Percentiles rank a stretch among this genome's conserved stretches.
phyloP scores from a whole-genome alignment of 2,797 vertebrate genomes.

The Aphelocoma californica region DNA sequence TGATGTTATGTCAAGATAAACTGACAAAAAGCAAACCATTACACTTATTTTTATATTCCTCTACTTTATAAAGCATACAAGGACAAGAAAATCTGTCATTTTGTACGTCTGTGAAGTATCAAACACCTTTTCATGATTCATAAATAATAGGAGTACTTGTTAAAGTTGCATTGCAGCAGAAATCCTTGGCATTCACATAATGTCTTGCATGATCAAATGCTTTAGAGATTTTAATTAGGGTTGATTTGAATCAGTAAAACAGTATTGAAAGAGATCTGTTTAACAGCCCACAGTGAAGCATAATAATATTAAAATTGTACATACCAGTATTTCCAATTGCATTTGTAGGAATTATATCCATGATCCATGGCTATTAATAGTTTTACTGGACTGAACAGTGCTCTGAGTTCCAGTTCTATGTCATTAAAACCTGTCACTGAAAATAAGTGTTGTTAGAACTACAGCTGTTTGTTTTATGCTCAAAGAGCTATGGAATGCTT shows the following conservation, averaged over 20 bases:
- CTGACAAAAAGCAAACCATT: not conserved
- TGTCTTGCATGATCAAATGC: not conserved
- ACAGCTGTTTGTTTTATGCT: conserved; percentile 3
- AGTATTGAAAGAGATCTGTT: not conserved
- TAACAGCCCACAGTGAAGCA: not conserved
- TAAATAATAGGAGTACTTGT: conserved; percentile 5
- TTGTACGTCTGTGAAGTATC: not conserved
- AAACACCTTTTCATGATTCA: not conserved
- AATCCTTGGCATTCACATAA: not conserved
- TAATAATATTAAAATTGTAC: not conserved
- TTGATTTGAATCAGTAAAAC: conserved; percentile 9
- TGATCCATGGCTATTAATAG: not conserved
- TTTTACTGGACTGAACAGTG: not conserved
- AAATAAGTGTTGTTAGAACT: not conserved
- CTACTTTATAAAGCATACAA: not conserved
- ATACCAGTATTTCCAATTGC: not conserved
- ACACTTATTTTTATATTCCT: not conserved
- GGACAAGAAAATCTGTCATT: not conserved
- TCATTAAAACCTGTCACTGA: conserved; percentile 14
- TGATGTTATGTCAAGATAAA: not conserved
- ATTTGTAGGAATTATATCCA: not conserved
- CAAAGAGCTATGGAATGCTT: not conserved
- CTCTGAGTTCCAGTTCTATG: not conserved
- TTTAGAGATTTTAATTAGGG: conserved; percentile 27
- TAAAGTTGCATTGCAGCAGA: not conserved